Conservation (phyloP, 2,888 invertebrate species). For the Conomelus anceps region DNA sequence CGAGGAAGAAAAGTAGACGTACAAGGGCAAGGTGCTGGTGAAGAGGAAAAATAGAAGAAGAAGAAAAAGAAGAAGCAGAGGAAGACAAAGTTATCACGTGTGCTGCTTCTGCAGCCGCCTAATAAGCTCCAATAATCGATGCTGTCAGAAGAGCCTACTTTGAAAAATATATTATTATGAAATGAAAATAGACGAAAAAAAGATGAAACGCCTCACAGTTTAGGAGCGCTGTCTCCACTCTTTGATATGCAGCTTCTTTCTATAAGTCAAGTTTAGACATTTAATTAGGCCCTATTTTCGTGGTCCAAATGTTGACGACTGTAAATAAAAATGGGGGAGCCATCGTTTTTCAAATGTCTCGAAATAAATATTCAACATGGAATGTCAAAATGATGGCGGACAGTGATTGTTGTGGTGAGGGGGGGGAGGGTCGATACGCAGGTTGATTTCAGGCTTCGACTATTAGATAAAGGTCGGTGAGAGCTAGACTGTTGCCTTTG, state of each 20-base stretch:
- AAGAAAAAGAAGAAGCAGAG: not conserved
- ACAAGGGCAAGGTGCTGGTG: no score
- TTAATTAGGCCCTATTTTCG: not conserved
- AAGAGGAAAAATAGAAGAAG: not conserved
- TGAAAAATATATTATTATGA: not conserved
- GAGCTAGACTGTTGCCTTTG: no score
- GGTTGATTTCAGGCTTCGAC: no score
- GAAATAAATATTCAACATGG: not conserved
- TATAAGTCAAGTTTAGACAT: not conserved
- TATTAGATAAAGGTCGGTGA: no score
- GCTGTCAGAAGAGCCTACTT: not conserved
- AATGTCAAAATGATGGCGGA: not conserved
- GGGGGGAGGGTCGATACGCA: not conserved
- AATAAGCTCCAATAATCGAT: not conserved
- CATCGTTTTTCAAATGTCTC: not conserved
- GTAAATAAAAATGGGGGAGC: not conserved
- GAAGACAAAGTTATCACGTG: not conserved
- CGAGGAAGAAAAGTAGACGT: no score
- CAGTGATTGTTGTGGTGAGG: not conserved
- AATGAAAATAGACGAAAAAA: not conserved
- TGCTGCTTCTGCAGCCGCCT: not conserved
- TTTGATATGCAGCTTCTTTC: not conserved
- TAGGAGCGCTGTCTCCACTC: not conserved
- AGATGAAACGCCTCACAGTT: not conserved
- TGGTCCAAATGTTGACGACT: not conserved